phyloP scores from a whole-genome alignment of 1,140 invertebrate genomes.

The Drosophila sechellia region DNA sequence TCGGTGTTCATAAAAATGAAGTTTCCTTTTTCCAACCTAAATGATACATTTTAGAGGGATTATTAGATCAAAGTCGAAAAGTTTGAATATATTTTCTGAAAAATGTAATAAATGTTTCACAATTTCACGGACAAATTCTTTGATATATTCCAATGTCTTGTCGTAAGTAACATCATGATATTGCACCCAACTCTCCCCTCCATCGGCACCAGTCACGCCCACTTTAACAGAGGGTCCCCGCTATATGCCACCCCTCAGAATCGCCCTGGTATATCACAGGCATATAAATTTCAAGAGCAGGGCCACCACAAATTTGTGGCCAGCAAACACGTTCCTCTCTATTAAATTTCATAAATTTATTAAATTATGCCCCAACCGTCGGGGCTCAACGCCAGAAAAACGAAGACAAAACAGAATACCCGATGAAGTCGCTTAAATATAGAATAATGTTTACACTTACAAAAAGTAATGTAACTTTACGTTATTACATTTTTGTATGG shows the following conservation, averaged over 20 bases:
- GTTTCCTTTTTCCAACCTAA: too few species aligned
- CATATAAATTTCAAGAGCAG: constrained; percentile 69
- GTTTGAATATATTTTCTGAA: constrained; percentile 32
- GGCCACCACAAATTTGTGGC: constrained; percentile 77
- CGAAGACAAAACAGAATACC: constrained; percentile 49
- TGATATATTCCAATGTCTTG: constrained; percentile 26
- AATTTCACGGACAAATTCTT: constrained; percentile 45
- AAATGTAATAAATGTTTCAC: constrained; percentile 20
- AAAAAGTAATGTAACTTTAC: neutral
- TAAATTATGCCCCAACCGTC: constrained; percentile 65
- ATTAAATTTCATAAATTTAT: constrained; percentile 83
- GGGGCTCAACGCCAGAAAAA: constrained; percentile 25
- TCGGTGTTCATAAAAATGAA: too few species aligned
- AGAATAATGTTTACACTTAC: constrained; percentile 12
- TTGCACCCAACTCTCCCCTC: constrained; percentile 12
- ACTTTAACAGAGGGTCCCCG: constrained; percentile 32
- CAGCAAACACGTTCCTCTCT: constrained; percentile 76
- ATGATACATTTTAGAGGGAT: neutral
- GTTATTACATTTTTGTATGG: too few species aligned
- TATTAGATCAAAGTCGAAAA: constrained; percentile 9
- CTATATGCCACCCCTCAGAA: neutral
- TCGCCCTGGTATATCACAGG: constrained; percentile 34
- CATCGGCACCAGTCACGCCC: constrained; percentile 34
- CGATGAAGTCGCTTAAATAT: constrained; percentile 30
- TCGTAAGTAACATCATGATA: constrained; percentile 33